phyloP scores from a whole-genome alignment of 2,797 vertebrate genomes.

The Catamblyrhynchus diadema region DNA sequence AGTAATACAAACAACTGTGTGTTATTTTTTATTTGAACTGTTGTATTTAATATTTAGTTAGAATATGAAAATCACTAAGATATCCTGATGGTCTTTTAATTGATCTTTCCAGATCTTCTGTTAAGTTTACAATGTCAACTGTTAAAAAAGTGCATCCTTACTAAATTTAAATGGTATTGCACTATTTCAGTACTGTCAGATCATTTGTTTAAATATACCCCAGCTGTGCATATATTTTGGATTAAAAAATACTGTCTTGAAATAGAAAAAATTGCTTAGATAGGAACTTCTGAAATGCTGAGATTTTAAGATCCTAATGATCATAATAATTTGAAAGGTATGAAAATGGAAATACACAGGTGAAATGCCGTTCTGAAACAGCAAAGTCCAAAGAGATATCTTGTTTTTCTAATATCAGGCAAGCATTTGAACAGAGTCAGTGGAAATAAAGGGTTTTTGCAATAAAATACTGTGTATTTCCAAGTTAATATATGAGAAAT shows the following conservation, averaged over 20 bases:
- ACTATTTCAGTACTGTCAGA: background rate
- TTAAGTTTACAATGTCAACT: background rate
- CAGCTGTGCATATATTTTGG: background rate
- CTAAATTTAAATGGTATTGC: background rate
- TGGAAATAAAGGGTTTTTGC: background rate
- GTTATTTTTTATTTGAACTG: background rate
- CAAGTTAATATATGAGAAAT: background rate
- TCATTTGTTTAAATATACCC: background rate
- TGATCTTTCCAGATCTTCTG: background rate
- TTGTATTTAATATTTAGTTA: background rate
- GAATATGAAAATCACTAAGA: background rate
- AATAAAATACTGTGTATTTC: background rate
- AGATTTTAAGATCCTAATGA: background rate
- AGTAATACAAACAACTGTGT: background rate
- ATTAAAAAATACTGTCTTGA: background rate
- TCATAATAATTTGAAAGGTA: background rate
- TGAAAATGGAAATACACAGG: background rate
- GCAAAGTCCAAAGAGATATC: background rate
- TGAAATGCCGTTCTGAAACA: background rate
- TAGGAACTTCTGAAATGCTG: background rate
- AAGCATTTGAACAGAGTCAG: background rate
- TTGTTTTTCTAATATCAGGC: background rate
- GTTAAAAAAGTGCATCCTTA: background rate
- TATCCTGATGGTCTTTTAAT: background rate
- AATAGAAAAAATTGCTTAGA: background rate